Conservation (phyloP, 2,113 vertebrate species). For the Pimephales promelas region DNA sequence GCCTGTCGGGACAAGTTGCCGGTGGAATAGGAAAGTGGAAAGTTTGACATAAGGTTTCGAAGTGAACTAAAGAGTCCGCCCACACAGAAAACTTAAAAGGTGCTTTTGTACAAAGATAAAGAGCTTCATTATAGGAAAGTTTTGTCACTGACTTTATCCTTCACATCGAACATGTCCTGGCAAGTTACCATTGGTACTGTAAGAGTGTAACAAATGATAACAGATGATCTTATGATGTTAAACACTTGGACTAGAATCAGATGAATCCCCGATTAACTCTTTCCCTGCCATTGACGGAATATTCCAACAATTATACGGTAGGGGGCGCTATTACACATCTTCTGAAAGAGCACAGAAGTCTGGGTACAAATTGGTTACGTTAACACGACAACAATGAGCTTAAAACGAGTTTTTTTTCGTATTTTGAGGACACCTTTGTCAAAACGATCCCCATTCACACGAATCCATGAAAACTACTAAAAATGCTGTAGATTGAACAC, state of each 20-base stretch:
- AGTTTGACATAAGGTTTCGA: slow-evolving; percentile 31
- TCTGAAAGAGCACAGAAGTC: too few species aligned
- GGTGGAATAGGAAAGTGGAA: background rate
- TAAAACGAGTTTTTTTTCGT: too few species aligned
- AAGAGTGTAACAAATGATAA: background rate
- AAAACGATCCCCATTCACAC: too few species aligned
- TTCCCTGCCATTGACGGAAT: background rate
- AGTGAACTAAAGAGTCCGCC: background rate
- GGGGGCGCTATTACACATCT: too few species aligned
- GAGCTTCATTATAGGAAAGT: background rate
- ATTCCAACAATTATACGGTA: too few species aligned
- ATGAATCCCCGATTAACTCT: background rate
- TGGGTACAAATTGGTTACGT: too few species aligned
- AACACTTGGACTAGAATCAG: background rate
- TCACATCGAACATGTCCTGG: background rate
- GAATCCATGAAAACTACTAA: too few species aligned
- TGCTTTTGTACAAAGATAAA: background rate
- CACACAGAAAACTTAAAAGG: background rate
- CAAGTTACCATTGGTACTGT: background rate
- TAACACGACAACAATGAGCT: too few species aligned
- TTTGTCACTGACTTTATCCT: background rate
- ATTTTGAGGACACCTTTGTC: too few species aligned
- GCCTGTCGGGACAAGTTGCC: slow-evolving; percentile 32
- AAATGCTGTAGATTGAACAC: too few species aligned
- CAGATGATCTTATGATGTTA: too few species aligned